Evolutionary conservation across 2,797 vertebrate genomes (phyloP), one percentile per base, ranked within the genome.

Genomic region (Cyprinella venusta): DNA sequence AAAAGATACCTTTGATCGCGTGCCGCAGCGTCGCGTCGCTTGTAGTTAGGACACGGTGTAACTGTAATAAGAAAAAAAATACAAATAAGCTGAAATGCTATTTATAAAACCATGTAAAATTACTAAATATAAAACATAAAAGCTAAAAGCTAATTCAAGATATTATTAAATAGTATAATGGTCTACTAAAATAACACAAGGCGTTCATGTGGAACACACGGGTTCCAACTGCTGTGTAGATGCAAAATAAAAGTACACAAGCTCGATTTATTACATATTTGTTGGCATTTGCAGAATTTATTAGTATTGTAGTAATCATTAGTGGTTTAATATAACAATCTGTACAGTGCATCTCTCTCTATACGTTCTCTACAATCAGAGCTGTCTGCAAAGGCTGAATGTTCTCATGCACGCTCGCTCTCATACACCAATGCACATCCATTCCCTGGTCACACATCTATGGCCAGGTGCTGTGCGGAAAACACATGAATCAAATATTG

Each of bases 311-410:
- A 84, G 78, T 86, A 70, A 87, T 89, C 64, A 88, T 92, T 91
- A 93, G 94, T 93, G 93, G 92, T 91, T 92, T 89, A 90, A 91
- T 87, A 91, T 78, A 89, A 88, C 86, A 91, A 85, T 85, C 63
- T 90, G 87, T 86, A 90, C 90, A 92, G 91, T 88, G 90, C 87
- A 86, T 83, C 86, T 82, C 88, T 91, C 86, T 85, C 70, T 88
- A 63, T 87, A 38, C 40, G 74, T 85, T 79, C 84, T 88, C 78
- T 83, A 81, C 81, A 86, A 86, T 86, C 84, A 79, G 56, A 85
- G 61, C 10, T 24, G 30, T 64, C 54, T 71, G 61, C 42, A 70
- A 77, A 63, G 38, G 36, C 36, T 65, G 65, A 68, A 81, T 48
- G 56, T 70, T 72, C 59, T 63, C 56, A 81, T 83, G 84, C 70